These are phyloP conservation scores for Dromas ardeola DNA, from an alignment of 2,113 vertebrate genomes.

Conservation along the genomic window DNA sequence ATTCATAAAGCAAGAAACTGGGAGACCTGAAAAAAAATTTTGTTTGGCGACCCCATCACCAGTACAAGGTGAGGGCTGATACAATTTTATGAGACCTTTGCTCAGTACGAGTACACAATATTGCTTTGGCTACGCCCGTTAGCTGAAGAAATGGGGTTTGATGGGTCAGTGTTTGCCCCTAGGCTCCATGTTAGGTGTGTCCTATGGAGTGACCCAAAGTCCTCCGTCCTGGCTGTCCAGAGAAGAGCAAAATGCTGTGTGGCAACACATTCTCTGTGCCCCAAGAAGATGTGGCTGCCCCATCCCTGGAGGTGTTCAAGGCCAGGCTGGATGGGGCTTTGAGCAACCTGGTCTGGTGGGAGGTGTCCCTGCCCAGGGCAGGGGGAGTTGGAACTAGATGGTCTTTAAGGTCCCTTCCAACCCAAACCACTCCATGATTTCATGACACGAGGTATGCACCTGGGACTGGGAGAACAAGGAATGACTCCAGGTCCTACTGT, in stretches of 20 bases:
- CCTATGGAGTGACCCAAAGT: background rate
- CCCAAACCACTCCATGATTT: background rate
- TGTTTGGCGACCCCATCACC: background rate
- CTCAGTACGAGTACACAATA: background rate
- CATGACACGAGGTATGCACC: too few species aligned
- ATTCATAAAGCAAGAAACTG: background rate
- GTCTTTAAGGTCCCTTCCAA: background rate
- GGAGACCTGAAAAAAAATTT: background rate
- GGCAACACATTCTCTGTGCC: fast-evolving
- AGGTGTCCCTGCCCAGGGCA: background rate
- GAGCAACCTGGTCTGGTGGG: background rate
- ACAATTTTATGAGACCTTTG: background rate
- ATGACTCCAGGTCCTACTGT: background rate
- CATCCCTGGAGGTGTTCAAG: background rate
- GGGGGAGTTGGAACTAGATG: background rate
- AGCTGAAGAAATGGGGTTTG: background rate
- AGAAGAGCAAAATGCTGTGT: background rate
- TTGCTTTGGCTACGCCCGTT: background rate
- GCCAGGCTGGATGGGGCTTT: background rate
- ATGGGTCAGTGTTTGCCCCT: background rate
- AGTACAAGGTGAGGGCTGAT: background rate
- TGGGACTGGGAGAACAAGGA: too few species aligned
- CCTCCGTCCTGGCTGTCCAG: background rate
- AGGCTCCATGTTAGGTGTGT: background rate
- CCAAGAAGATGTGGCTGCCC: too few species aligned